Conservation (phyloP, 2,113 vertebrate species). For the Embiotoca jacksoni region DNA sequence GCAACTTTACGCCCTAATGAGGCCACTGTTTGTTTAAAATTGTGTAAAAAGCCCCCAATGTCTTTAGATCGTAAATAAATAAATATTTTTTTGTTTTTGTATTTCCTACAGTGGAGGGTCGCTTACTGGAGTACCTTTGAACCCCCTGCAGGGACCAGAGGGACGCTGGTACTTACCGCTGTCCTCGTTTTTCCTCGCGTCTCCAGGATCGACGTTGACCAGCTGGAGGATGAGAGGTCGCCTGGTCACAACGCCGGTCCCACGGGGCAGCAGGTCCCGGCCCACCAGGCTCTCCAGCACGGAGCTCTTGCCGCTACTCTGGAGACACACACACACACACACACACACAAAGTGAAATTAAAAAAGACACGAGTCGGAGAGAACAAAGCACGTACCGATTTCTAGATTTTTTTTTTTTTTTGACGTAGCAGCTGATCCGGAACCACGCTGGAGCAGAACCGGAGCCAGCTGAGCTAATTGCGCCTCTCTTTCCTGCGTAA, state of each 20-base stretch:
- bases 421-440: not conserved
- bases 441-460: not conserved
- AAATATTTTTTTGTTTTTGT: too few relatives aligned
- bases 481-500: constrained; percentile 5
- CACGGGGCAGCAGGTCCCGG: constrained; percentile 94
- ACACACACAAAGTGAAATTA: not conserved
- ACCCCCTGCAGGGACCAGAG: not conserved
- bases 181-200: constrained; percentile 93
- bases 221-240: constrained; percentile 97
- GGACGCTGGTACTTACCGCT: constrained; percentile 81
- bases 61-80: too few relatives aligned
- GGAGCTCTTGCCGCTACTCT: constrained; percentile 99
- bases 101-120: not conserved
- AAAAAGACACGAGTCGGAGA: too few relatives aligned
- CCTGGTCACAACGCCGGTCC: constrained; percentile 95
- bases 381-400: too few relatives aligned
- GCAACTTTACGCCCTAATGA: too few relatives aligned
- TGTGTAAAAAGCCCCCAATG: too few relatives aligned
- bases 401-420: too few relatives aligned
- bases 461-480: constrained; percentile 11
- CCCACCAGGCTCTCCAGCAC: constrained; percentile 98
- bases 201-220: constrained; percentile 92
- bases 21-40: too few relatives aligned
- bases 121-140: too few relatives aligned
- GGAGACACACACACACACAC: constrained; percentile 65